Evolutionary conservation across 1,140 invertebrate genomes (phyloP).

Genomic region (Drosophila aff.): DNA sequence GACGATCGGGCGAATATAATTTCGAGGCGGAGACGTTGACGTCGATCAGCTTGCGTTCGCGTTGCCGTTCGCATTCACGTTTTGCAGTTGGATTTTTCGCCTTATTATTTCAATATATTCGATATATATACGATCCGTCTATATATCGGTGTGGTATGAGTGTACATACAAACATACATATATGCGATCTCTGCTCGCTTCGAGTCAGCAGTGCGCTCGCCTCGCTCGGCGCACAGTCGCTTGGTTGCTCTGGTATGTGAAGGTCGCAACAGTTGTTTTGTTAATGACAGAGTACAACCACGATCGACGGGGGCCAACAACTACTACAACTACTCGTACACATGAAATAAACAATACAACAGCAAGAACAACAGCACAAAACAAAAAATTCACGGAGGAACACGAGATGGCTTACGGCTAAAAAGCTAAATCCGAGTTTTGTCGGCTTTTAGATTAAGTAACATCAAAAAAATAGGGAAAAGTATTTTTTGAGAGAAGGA

Average conservation of each 20-base stretch:
- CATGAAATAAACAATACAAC: conserved; percentile 8
- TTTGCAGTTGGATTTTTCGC: conserved; percentile 76
- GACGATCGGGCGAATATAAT: conserved; percentile 36
- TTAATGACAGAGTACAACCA: conserved; percentile 83
- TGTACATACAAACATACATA: conserved; percentile 10
- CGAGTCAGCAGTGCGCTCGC: conserved; percentile 12
- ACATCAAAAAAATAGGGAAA: not conserved
- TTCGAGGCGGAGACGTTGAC: conserved; percentile 67
- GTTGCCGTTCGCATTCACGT: conserved; percentile 72
- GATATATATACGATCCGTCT: conserved; percentile 27
- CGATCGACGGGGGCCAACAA: conserved; percentile 44
- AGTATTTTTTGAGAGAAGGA: not conserved
- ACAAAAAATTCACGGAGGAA: conserved; percentile 23
- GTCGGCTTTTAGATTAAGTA: not conserved
- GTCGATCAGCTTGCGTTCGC: conserved; percentile 52
- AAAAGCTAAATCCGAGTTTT: conserved; percentile 9
- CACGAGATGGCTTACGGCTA: conserved; percentile 45
- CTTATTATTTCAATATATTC: conserved; percentile 80
- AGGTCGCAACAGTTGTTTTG: conserved; percentile 85
- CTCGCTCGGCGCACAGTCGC: conserved; percentile 68
- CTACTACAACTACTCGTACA: conserved; percentile 41
- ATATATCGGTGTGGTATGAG: conserved; percentile 5
- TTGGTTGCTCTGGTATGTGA: conserved; percentile 84
- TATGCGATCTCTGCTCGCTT: conserved; percentile 21
- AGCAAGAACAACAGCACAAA: conserved; percentile 1